Conservation (phyloP, 2,113 vertebrate species). For the Muntiacus muntjak region DNA sequence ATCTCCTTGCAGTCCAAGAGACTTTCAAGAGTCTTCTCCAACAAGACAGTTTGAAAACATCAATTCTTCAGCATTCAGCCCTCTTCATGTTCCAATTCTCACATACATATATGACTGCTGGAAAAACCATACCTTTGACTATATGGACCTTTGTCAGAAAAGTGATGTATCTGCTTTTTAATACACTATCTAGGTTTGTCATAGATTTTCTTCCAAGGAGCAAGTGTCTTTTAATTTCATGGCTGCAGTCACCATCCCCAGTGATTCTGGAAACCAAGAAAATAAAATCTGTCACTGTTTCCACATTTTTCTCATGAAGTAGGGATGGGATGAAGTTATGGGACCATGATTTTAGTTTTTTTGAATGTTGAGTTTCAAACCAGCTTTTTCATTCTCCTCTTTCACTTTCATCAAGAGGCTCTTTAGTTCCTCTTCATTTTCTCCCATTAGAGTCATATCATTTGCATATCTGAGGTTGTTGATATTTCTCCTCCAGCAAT, state of each 20-base stretch:
- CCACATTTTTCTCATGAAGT: neutral
- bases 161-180: neutral
- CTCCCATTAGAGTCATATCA: neutral
- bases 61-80: neutral
- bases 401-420: neutral
- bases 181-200: neutral
- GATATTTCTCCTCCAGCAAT: neutral
- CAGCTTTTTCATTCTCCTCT: neutral
- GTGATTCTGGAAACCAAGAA: neutral
- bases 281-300: neutral
- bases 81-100: neutral
- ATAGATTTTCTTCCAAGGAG: neutral
- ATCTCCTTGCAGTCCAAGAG: neutral
- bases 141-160: neutral
- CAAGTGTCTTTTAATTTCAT: neutral
- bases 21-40: neutral
- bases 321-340: neutral
- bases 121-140: neutral
- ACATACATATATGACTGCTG: neutral
- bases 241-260: neutral
- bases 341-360: neutral
- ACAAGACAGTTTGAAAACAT: neutral
- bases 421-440: neutral
- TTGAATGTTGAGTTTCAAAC: neutral
- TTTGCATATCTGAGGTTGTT: neutral